These are phyloP conservation scores for Boulengeromyrus knoepffleri DNA, from an alignment of 2,113 vertebrate genomes.

Conservation along the genomic window DNA sequence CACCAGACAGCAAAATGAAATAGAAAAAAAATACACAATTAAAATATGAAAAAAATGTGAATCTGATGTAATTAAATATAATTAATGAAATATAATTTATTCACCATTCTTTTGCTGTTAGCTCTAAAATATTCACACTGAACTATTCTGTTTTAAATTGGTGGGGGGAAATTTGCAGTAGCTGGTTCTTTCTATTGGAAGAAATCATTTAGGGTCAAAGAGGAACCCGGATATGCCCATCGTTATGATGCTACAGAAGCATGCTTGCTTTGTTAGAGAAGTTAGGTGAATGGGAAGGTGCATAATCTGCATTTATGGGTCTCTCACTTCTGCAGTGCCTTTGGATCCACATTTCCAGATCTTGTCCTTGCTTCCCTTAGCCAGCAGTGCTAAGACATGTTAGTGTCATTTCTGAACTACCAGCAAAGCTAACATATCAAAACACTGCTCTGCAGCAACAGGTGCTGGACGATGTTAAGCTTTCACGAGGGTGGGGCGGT, in stretches of 20 bases:
- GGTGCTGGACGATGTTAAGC: not conserved
- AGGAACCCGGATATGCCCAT: not conserved
- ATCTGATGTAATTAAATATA: slow-evolving; percentile 3
- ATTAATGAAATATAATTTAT: slow-evolving; percentile 1
- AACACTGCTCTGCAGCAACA: not conserved
- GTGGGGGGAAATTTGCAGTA: not conserved
- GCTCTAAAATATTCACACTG: not conserved
- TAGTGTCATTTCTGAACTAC: not conserved
- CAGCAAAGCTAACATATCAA: not conserved
- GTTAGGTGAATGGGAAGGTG: not conserved
- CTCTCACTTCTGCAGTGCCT: not conserved
- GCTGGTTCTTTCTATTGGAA: not conserved
- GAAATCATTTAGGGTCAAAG: not conserved
- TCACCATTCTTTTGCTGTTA: not conserved
- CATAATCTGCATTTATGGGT: not conserved
- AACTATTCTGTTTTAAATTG: not conserved
- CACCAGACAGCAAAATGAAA: not conserved
- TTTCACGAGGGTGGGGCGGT: not conserved
- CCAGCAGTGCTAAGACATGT: not conserved
- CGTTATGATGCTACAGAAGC: not conserved
- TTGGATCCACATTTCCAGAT: not conserved
- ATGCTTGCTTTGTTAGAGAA: no score
- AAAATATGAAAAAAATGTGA: not conserved
- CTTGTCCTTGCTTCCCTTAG: not conserved
- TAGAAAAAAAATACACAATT: slow-evolving; percentile 3